Base-by-base conservation (phyloP, 2,113 vertebrate genomes). In the Empidonax traillii region DNA sequence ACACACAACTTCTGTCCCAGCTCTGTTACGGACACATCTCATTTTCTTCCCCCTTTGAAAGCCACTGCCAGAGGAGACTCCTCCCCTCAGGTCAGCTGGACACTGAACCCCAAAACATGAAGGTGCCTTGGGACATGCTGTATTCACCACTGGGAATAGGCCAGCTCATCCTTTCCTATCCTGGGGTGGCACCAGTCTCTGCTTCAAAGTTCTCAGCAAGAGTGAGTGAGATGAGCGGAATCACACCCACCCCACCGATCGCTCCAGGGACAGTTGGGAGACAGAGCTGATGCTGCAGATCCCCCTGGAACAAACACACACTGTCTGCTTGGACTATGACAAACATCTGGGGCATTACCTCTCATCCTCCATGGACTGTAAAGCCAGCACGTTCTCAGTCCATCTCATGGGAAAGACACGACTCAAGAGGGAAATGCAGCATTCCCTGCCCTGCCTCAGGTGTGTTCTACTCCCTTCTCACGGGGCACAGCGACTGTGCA, bases 211-310 rank as follows among this genome's bases (percentile, higher is more conserved):
- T 20, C 21, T 53, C 52, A 62, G 0, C 7, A 3, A 1, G 39
- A 43, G 22, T 30, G 46, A n/a, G 35, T 76, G 66, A 62, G 12
- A 75, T 15, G 27, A 3, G 0, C 5, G 7, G 43, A 51, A 43
- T 7, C 14, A 37, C n/a, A 39, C 51, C 0, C 0, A 15, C 24
- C 21, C 4, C 6, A 1, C 14, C 16, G 23, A 21, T 2, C 47
- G 39, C 52, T 49, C 68, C 20, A 21, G 61, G 56, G 28, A 18
- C 16, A 27, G 23, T 6, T 1, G 0, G 31, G 21, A 68, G 31
- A n/a, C 20, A 35, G 31, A 63, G 28, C 10, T 16, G 39, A 46
- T 77, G n/a, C 59, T 31, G 5, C 31, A 76, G 16, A n/a, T 28
- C 22, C 55, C 22, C 22, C 2, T 0, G 19, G 19, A 31, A 15